phyloP scores from a whole-genome alignment of 2,797 vertebrate species.

The Valencia hispanica region DNA sequence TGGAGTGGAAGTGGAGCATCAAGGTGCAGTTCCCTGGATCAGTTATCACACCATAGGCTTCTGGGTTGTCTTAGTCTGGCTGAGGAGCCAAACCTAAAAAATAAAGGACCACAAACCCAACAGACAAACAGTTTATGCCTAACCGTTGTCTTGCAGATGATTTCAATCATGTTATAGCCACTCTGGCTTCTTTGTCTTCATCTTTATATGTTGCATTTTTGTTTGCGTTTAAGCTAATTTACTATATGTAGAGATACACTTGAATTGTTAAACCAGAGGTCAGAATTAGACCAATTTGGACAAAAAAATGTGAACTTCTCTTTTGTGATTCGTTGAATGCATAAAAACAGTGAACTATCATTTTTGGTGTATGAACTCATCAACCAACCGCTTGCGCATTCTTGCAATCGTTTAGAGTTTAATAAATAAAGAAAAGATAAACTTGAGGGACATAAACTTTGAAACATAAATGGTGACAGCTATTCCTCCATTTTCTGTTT shows the following conservation, averaged over 20 bases:
- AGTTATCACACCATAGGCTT: background rate
- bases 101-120: background rate
- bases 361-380: background rate
- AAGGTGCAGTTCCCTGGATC: conserved; percentile 32
- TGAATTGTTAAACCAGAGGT: background rate
- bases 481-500: background rate
- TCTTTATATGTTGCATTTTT: background rate
- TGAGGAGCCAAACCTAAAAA: background rate
- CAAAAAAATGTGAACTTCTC: background rate
- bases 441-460: background rate
- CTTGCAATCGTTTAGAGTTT: background rate
- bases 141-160: background rate
- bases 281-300: background rate
- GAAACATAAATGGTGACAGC: background rate
- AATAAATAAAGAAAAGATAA: background rate
- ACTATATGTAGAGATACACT: background rate
- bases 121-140: background rate
- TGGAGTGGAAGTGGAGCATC: conserved; percentile 42
- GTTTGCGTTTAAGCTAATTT: background rate
- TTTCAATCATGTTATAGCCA: background rate
- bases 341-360: background rate
- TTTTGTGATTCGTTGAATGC: background rate
- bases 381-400: background rate
- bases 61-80: background rate
- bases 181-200: background rate